A percentile compares a stretch with the other conserved stretches of the same genome.
Conservation (phyloP, 2,888 invertebrate species). For the Gandaritis pyraliata region DNA sequence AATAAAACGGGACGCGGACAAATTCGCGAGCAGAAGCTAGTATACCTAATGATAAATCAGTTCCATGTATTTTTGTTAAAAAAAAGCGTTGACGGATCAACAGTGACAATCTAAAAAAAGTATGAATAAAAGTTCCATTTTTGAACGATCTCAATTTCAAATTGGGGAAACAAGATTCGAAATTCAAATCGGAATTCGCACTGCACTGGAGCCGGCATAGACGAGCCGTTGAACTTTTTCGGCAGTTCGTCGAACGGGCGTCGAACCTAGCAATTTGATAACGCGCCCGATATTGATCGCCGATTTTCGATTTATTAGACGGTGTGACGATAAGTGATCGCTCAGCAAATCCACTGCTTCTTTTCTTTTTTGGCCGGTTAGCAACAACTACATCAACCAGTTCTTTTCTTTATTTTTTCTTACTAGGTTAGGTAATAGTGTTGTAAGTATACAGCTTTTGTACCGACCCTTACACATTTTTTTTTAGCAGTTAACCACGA, state of each 20-base stretch:
- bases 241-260: constrained; percentile 58
- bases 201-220: constrained; percentile 34
- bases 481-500: too few relatives aligned
- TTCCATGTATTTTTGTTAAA: too few relatives aligned
- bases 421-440: too few relatives aligned
- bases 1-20: too few relatives aligned
- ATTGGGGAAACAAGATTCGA: constrained; percentile 30
- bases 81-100: too few relatives aligned
- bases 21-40: too few relatives aligned
- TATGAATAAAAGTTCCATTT: constrained; percentile 12
- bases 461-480: too few relatives aligned
- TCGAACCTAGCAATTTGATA: constrained; percentile 50
- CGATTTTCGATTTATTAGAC: constrained; percentile 45
- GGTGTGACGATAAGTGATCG: constrained; percentile 35
- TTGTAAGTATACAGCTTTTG: too few relatives aligned
- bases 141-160: constrained; percentile 23
- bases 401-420: too few relatives aligned
- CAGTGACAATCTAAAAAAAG: too few relatives aligned
- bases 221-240: constrained; percentile 54
- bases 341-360: constrained; percentile 11
- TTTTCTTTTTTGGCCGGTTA: constrained; percentile 1
- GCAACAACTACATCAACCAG: too few relatives aligned
- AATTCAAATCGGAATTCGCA: constrained; percentile 38
- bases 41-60: too few relatives aligned
- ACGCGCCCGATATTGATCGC: constrained; percentile 51